Evolutionary conservation across 2,113 vertebrate species (phyloP).

Genomic region (Eonycteris spelaea): DNA sequence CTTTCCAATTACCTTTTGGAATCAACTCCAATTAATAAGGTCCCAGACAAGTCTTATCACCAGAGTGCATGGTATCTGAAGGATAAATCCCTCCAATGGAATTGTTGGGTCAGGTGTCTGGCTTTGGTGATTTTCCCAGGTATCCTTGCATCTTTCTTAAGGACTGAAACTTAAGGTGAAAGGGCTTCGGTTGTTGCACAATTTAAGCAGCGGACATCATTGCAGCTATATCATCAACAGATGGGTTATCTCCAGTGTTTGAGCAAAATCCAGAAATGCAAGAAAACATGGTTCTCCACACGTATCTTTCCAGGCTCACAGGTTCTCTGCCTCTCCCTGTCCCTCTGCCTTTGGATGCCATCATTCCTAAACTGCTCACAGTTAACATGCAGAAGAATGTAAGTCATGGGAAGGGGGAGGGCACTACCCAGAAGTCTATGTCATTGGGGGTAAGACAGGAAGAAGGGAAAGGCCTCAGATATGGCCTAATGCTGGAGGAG

Average conservation of each 20-base stretch:
- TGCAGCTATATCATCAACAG: not conserved
- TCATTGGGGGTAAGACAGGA: not conserved
- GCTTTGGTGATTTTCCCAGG: not conserved
- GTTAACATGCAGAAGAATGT: not conserved
- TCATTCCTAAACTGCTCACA: not conserved
- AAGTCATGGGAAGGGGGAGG: conserved; percentile 5
- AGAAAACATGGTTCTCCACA: not conserved
- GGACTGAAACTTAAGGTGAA: not conserved
- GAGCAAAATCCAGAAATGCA: not conserved
- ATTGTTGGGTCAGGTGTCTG: not conserved
- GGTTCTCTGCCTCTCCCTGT: accelerated
- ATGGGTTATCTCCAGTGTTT: not conserved
- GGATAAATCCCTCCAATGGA: not conserved
- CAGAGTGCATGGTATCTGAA: not conserved
- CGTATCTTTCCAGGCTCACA: conserved; percentile 28
- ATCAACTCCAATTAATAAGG: not conserved
- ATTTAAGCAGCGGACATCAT: not conserved
- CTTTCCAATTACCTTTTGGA: not conserved
- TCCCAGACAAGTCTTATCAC: not conserved
- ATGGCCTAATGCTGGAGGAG: not conserved
- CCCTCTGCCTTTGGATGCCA: not conserved
- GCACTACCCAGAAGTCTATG: too few species aligned
- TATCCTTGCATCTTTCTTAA: not conserved
- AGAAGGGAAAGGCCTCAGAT: not conserved
- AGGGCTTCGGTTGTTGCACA: not conserved